Evolutionary conservation across 1,140 invertebrate genomes (phyloP), one percentile per base, ranked within the genome.

Genomic region (Elysia chlorotica): DNA sequence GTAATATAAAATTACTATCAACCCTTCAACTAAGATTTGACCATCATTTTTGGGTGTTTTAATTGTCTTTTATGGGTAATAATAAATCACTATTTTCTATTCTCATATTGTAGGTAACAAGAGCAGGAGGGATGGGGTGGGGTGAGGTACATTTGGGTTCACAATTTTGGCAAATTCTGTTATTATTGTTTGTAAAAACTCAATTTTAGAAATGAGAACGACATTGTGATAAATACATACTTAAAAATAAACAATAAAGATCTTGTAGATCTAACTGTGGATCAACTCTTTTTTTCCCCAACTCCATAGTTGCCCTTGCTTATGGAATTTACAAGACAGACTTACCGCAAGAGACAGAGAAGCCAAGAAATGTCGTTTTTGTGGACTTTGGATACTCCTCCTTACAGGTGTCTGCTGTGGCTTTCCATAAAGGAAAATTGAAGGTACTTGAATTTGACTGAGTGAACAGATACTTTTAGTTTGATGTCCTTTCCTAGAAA

Each of bases 291-390:
- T 10, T 48, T 48, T n/a, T 48, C 10, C 41, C 10, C 10, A 14
- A 10, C n/a, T 48, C n/a, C 41, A 56, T 78, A 87, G 96, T 95
- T 67, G 96, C 96, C 31, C 88, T 99, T 30, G 92, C 93, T 31
- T 99, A 99, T 88, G 97, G 97, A 74, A 97, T 99, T 85, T 99
- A 99, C 84, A 98, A 98, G 87, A 93, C 97, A 84, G 96, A 98
- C 88, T 88, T 98, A 68, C 97, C 96, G 31, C 90, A 90, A 57
- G 88, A 91, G 2, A 95, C 96, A 79, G 93, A 96, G 74, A 93
- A 95, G 76, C 92, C 96, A 0, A 77, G 83, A 19, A 80, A 84
- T 79, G 86, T 87, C 53, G 79, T 87, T 5, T 87, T 89, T 81
- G 82, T 88, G 57, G 87, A 88, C 68, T 79, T 88, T 75, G 88